Base-by-base conservation (phyloP, 2,113 vertebrate species). In the Notiomystis cincta region DNA sequence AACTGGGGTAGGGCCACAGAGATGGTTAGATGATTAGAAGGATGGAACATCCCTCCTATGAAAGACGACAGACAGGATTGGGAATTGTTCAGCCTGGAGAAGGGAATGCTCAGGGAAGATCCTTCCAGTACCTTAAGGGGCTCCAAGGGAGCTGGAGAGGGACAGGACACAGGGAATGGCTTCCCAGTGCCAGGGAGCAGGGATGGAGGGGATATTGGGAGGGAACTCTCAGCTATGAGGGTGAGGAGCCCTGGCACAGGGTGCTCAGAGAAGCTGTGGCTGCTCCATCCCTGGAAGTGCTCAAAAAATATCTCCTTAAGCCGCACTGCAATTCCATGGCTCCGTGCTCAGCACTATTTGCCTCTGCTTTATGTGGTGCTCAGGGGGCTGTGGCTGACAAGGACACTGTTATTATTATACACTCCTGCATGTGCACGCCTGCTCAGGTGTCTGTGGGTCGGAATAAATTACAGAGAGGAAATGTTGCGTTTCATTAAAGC, bases 121-220 rank as follows among this genome's bases (percentile, higher is more conserved):
- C 15, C 11, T 62, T 7, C 27, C 81, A 27, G 57, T 1, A 11
- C n/a, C 30, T n/a, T 1, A 14, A 54, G 42, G 22, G 42, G 18
- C 27, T 81, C 66, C 76, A 65, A 4, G 44, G 57, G 14, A 48
- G 66, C 35, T 44, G 76, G 5, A 50, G 44, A 33, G 37, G 37
- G 44, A 8, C 30, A 80, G 40, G 17, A 42, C 57, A 7, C 13
- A 11, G 65, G 22, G 31, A 65, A 23, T 11, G 44, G 35, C 42
- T 62, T 11, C n/a, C 45, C 48, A 56, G 1, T 64, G 76, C 35
- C 35, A 23, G 50, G 42, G 27, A 4, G 42, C 25, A 56, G 42
- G 17, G 21, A 0, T 42, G 0, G 66, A 1, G 13, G 58, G 42
- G 44, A 44, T 4, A 9, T 1, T 47, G 48, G 4, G 31, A 5